A percentile compares a stretch with the other conserved stretches of the same genome.
phyloP scores from a whole-genome alignment of 2,113 vertebrate species.

The Brevimyrus niger region DNA sequence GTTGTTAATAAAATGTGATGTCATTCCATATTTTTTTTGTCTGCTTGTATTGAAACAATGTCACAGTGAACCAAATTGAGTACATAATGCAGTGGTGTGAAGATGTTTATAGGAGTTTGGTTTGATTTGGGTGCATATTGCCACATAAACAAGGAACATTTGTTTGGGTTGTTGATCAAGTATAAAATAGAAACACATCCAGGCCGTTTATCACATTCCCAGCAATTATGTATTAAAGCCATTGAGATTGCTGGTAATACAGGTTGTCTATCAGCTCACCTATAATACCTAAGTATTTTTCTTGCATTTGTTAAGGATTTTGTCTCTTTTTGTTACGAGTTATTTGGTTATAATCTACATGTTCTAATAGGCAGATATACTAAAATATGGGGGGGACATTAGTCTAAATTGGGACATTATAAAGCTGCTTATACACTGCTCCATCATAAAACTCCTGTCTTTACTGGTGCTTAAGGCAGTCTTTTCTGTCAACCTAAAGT shows the following conservation, averaged over 20 bases:
- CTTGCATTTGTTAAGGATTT: not conserved
- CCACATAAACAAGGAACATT: not conserved
- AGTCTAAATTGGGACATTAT: not conserved
- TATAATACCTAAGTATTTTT: not conserved
- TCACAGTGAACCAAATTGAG: not conserved
- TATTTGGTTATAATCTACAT: not conserved
- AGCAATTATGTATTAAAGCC: not conserved
- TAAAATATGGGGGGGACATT: not conserved
- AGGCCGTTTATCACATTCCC: not conserved
- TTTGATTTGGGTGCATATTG: not conserved
- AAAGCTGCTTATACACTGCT: not conserved
- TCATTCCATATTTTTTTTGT: not conserved
- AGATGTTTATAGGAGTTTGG: not conserved
- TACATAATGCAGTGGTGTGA: not conserved
- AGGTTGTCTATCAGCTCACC: not conserved
- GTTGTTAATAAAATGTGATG: not conserved
- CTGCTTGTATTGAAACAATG: not conserved
- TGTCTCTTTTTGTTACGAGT: not conserved
- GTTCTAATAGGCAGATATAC: not conserved
- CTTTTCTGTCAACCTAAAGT: not conserved
- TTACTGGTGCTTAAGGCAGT: not conserved
- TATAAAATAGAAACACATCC: not conserved
- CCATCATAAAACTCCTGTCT: not conserved
- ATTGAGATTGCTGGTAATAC: not conserved
- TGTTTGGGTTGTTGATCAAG: not conserved